Evolutionary conservation across 2,888 invertebrate genomes (phyloP), one percentile per base, ranked within the genome.

Genomic region (Leptopilina myrica): DNA sequence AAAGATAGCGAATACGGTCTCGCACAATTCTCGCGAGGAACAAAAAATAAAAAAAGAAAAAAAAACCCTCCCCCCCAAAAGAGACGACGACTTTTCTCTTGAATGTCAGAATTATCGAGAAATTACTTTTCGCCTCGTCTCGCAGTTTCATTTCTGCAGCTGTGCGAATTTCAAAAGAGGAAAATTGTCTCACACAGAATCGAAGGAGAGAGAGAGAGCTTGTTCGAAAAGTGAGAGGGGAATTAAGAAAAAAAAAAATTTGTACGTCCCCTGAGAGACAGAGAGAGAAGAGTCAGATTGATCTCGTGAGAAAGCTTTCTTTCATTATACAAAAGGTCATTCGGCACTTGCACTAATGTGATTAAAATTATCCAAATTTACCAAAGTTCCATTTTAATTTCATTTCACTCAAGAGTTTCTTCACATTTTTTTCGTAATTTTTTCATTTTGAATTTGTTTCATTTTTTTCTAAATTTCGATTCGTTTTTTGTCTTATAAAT

Each of bases 91-190:
- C 79, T 76, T 78, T 78, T 43, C 43, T 77, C 64, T 76, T 78
- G 65, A 79, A 77, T 80, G 79, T 79, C 80, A 83, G 82, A 85
- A 85, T 84, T 84, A 84, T 85, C 83, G 80, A 83, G 84, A 85
- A 85, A 84, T 86, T 85, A 85, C 84, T 86, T 84, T 84, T 83
- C 83, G 80, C 81, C 82, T 83, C 78, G 59, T 43, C 64, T 20
- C n/a, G 12, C 43, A 62, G 49, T 73, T 62, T 62, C 69, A 26
- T 78, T 33, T 77, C 26, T 73, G 76, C 76, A 73, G 73, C 73
- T 73, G 73, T 56, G 43, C 43, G 73, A 56, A 73, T 56, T 73
- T 73, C 26, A 6, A 7, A 59, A 73, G 73, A 11, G 14, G 5
- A 49, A 49, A 11, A 26, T 14, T 53, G 26, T 20, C 12, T 69